phyloP scores from a whole-genome alignment of 2,113 vertebrate species.

The Helogale parvula region DNA sequence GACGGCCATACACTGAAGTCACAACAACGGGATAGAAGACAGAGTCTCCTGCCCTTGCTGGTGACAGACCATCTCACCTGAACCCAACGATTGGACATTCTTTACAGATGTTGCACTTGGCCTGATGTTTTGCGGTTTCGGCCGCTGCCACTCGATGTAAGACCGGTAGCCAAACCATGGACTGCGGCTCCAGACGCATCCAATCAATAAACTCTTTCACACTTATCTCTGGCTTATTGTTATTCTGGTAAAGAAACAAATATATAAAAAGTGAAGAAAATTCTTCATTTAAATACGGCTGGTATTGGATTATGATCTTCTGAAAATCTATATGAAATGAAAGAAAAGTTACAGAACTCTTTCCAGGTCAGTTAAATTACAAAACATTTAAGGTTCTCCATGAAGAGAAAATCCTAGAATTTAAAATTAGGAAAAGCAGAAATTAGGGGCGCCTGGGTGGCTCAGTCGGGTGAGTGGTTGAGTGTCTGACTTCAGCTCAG shows the following conservation, averaged over 20 bases:
- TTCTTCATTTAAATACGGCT: background rate
- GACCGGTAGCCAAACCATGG: constrained; percentile 98
- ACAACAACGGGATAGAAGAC: background rate
- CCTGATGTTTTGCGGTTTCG: constrained; percentile 98
- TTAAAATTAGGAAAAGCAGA: background rate
- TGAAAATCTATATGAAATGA: background rate
- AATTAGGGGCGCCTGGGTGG: background rate
- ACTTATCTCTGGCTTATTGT: constrained; percentile 95
- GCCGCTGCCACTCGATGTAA: constrained; percentile 96
- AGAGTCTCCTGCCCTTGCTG: rapidly evolving
- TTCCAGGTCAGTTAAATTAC: background rate
- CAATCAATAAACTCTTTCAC: constrained; percentile 96
- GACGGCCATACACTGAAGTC: background rate
- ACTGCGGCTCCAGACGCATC: constrained; percentile 98
- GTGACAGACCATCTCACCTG: constrained; percentile 85
- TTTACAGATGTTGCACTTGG: constrained; percentile 99
- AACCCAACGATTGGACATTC: constrained; percentile 98
- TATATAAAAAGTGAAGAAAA: background rate
- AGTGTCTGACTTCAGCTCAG: too few species aligned
- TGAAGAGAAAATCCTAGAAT: constrained; percentile 8
- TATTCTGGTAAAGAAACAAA: constrained; percentile 87
- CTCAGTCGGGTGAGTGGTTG: too few species aligned
- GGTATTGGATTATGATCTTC: background rate
- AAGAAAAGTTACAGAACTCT: background rate
- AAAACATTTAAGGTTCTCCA: constrained; percentile 42